Evolutionary conservation across 2,888 invertebrate genomes (phyloP), one percentile per base, ranked within the genome.

Genomic region (Malthinus seriepunctatus): DNA sequence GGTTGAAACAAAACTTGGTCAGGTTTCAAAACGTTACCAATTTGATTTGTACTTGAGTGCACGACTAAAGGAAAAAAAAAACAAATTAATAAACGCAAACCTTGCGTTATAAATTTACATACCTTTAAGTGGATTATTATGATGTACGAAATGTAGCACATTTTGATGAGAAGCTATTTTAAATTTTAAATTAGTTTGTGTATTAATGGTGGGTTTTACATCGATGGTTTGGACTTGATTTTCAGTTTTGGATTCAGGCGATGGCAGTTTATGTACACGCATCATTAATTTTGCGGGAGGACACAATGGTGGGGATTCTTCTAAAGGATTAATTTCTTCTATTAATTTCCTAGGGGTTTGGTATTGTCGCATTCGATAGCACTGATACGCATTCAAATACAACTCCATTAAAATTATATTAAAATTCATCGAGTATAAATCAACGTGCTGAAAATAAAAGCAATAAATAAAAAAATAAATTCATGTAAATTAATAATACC

Each of bases 341-440:
- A 92, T 89, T 9, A 89, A 80, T 77, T 82, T 84, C 68, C 85
- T 79, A 37, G 90, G 86, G 8, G 91, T 88, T 73, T 89, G 87
- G 64, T 91, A 84, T 71, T 88, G 85, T 53, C 87, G 86, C 53
- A 91, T 86, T 72, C 94, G 86, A 78, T 94, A 93, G 90, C 92
- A 66, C 87, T 89, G 78, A 80, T 93, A 95, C 12, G 95, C 94
- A 56, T 89, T 88, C 63, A 90, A 78, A 66, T 85, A 82, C 42
- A 82, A 78, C 76, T 88, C 89, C 77, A 89, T 80, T 76, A 91
- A 83, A 46, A 87, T 77, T 45, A 90, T 72, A 51, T 84, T 73
- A 37, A 90, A 78, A 78, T 90, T 90, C 59, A 90, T 72, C 8
- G 83, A 83, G 57, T 80, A 79, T 62, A 90, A 78, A 75, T 88